phyloP scores from a whole-genome alignment of 2,888 invertebrate genomes.

The Priocnemis perturbator region DNA sequence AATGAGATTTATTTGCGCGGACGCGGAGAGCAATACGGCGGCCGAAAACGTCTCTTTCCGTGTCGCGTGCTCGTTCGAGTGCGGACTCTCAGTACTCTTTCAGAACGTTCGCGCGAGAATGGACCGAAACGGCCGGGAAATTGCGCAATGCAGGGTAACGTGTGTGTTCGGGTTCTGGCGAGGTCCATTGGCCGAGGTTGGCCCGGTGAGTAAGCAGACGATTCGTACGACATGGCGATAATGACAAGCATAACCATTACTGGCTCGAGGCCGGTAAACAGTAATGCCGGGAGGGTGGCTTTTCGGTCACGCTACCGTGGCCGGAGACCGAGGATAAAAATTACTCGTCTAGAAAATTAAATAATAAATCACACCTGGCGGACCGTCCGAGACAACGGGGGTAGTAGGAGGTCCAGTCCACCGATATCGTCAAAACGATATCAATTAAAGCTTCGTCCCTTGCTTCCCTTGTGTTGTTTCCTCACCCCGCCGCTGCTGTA shows the following conservation, averaged over 20 bases:
- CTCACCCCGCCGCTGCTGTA: no score
- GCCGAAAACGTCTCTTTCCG: no score
- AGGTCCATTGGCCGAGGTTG: slow-evolving; percentile 51
- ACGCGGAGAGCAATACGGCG: no score
- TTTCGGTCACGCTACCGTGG: slow-evolving; percentile 52
- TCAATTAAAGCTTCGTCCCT: slow-evolving; percentile 2
- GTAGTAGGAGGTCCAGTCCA: background rate
- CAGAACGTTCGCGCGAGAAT: slow-evolving; percentile 55
- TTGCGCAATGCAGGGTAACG: slow-evolving; percentile 47
- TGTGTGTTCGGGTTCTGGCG: slow-evolving; percentile 48
- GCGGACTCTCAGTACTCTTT: slow-evolving; percentile 22
- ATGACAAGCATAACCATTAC: slow-evolving; percentile 69
- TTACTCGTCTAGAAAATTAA: slow-evolving; percentile 68
- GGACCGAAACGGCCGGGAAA: slow-evolving; percentile 49
- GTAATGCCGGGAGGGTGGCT: slow-evolving; percentile 58
- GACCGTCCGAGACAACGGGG: background rate
- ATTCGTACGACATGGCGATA: slow-evolving; percentile 68
- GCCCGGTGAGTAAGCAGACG: slow-evolving; percentile 42
- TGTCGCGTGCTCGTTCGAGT: no score
- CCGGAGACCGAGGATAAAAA: slow-evolving; percentile 60
- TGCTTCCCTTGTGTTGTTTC: background rate
- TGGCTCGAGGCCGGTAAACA: slow-evolving; percentile 63
- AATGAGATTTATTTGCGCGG: no score
- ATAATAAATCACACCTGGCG: slow-evolving; percentile 56
- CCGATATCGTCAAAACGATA: no score